Percentiles rank a stretch among this genome's conserved stretches.
Evolutionary conservation across 2,888 invertebrate species (phyloP).

Genomic region (Himalopsyche kuldschensis): DNA sequence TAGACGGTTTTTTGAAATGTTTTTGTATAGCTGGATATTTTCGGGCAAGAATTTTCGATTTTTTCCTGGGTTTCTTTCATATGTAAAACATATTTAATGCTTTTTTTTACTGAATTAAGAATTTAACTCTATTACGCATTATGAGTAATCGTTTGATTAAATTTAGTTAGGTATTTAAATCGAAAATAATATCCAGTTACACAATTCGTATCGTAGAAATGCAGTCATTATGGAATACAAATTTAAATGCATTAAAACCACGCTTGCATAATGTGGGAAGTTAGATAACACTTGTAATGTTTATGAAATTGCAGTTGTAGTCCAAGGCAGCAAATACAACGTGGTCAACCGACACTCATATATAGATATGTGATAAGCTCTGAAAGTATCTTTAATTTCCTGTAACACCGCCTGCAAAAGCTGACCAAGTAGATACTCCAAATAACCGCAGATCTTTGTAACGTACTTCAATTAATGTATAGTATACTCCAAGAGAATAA

Average conservation of each 20-base stretch:
- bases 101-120: too few relatives aligned
- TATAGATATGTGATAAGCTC: not conserved
- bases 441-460: not conserved
- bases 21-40: too few relatives aligned
- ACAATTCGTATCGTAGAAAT: not conserved
- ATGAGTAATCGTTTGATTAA: too few relatives aligned
- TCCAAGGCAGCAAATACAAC: not conserved
- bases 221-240: not conserved
- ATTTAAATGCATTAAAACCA: not conserved
- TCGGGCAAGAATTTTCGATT: too few relatives aligned
- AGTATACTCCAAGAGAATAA: too few relatives aligned
- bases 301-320: not conserved
- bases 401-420: slow-evolving; percentile 10
- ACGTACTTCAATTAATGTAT: not conserved
- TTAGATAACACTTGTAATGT: slow-evolving; percentile 1
- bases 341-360: not conserved
- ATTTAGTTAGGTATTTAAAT: too few relatives aligned
- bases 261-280: not conserved
- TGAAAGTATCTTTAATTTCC: slow-evolving; percentile 33
- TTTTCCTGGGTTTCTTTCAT: too few relatives aligned
- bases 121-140: too few relatives aligned
- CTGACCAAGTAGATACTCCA: slow-evolving; percentile 5
- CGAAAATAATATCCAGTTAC: not conserved
- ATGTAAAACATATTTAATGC: too few relatives aligned
- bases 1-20: too few relatives aligned